Evolutionary conservation across 2,113 vertebrate genomes (phyloP).

Genomic region (Danio rerio): DNA sequence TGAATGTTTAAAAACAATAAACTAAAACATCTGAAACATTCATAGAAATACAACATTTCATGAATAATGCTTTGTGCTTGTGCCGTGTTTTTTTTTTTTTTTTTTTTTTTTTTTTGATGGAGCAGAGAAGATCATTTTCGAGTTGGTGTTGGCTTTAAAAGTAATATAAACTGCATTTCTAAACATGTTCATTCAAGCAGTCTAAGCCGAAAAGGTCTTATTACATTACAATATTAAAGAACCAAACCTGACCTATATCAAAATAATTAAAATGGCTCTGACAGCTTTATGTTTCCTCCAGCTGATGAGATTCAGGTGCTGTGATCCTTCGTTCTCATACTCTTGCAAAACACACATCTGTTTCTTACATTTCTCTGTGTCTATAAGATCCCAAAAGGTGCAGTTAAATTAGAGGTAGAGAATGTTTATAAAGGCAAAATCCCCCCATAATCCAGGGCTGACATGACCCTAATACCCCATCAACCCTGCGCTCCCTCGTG

Average conservation of each 20-base stretch:
- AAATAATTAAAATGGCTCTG: not conserved
- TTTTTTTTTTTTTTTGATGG: too few relatives aligned
- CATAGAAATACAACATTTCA: too few relatives aligned
- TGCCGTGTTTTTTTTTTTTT: too few relatives aligned
- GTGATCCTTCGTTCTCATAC: slow-evolving; percentile 36
- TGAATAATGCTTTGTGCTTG: too few relatives aligned
- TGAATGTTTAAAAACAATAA: too few relatives aligned
- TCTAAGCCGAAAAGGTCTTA: not conserved
- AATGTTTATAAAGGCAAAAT: slow-evolving; percentile 80
- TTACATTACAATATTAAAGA: not conserved
- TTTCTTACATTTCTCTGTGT: slow-evolving; percentile 71
- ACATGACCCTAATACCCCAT: slow-evolving; percentile 74
- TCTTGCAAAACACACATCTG: slow-evolving; percentile 70
- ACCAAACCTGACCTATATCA: not conserved
- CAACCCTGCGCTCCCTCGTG: slow-evolving; percentile 1
- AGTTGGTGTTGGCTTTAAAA: not conserved
- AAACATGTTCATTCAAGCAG: not conserved
- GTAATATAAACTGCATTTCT: not conserved
- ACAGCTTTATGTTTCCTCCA: not conserved
- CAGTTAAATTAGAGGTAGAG: slow-evolving; percentile 78
- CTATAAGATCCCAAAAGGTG: slow-evolving; percentile 78
- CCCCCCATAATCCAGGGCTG: slow-evolving; percentile 75
- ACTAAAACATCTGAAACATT: too few relatives aligned
- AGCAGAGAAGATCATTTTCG: too few relatives aligned
- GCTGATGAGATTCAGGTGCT: not conserved